Percentiles rank a stretch among this genome's conserved stretches.
These are phyloP conservation scores for Pheosia gnoma DNA, from an alignment of 2,888 invertebrate species.

Conservation along the genomic window DNA sequence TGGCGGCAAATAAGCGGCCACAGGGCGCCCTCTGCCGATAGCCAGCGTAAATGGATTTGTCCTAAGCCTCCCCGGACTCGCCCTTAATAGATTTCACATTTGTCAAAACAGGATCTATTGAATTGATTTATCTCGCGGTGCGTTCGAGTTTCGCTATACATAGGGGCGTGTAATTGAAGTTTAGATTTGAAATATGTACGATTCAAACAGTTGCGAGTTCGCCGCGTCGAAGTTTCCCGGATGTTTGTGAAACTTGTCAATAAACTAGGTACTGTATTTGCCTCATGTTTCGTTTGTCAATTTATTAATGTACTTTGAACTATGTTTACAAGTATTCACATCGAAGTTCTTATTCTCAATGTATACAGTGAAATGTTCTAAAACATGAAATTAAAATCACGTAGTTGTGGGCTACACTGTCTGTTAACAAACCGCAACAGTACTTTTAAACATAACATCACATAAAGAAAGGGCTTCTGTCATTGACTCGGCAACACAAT, in stretches of 20 bases:
- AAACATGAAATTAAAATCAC: too few species aligned
- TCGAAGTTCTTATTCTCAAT: too few species aligned
- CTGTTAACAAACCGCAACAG: background rate
- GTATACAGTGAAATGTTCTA: too few species aligned
- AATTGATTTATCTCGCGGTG: constrained; percentile 33
- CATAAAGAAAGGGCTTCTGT: background rate
- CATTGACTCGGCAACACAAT: constrained; percentile 17
- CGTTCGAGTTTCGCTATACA: constrained; percentile 2
- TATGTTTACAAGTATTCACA: background rate
- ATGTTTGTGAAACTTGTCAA: background rate
- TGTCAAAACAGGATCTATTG: constrained; percentile 56
- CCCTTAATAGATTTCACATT: constrained; percentile 59
- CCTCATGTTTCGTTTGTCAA: too few species aligned
- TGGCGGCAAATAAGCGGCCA: constrained; percentile 37
- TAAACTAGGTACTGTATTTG: too few species aligned
- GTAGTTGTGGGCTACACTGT: background rate
- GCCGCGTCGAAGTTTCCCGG: background rate
- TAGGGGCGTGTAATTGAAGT: constrained; percentile 2
- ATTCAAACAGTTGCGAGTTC: background rate
- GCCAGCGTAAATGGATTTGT: constrained; percentile 52
- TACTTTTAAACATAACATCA: background rate
- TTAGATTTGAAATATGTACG: constrained; percentile 4
- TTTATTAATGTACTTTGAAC: background rate
- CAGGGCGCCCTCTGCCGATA: constrained; percentile 27
- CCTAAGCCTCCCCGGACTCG: constrained; percentile 37